Evolutionary conservation across 2,888 invertebrate species (phyloP), one percentile per base, ranked within the genome.

Genomic region (Meliscaeva auricollis): DNA sequence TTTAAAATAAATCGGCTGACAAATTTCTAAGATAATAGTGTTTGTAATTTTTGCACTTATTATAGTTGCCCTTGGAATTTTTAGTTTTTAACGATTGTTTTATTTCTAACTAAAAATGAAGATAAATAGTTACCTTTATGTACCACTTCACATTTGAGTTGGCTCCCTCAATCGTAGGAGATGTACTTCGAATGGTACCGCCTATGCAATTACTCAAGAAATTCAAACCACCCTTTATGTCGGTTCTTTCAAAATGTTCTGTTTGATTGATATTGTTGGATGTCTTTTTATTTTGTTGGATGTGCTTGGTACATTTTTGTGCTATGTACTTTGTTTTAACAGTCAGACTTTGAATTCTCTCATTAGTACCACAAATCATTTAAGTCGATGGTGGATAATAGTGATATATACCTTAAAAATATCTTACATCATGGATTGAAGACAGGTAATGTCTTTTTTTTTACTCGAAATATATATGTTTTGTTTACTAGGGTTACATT

Each of bases 111-210:
- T 7, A 11, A 38, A 11, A 38, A 13, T 9, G 3, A 9, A 11
- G 38, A 2, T 13, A 48, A 38, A 64, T 87, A 88, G 88, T 94
- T 94, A 96, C 95, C 95, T 96, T 95, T 89, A 95, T 95, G 91
- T 95, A 95, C 94, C 95, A 95, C 92, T 94, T 93, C 81, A 94
- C 93, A 93, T 93, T 60, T 26, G 87, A 50, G 72, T 87, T 82
- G 76, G 89, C 88, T 84, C 91, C 91, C 89, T 90, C 89, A 79
- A 89, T 89, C 87, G 89, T 90, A 87, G 89, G 90, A 8, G 90
- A 90, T 58, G 90, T 88, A 88, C 89, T 90, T 77, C 91, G 89
- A 75, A 91, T 83, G 1, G 91, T 91, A 75, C 90, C 91, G 15
- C 91, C 91, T 3, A 91, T 90, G 87, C 91, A 92, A 84, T 91